These are phyloP conservation scores for Polylopha cassiicola DNA, from an alignment of 2,888 invertebrate species.

Conservation along the genomic window DNA sequence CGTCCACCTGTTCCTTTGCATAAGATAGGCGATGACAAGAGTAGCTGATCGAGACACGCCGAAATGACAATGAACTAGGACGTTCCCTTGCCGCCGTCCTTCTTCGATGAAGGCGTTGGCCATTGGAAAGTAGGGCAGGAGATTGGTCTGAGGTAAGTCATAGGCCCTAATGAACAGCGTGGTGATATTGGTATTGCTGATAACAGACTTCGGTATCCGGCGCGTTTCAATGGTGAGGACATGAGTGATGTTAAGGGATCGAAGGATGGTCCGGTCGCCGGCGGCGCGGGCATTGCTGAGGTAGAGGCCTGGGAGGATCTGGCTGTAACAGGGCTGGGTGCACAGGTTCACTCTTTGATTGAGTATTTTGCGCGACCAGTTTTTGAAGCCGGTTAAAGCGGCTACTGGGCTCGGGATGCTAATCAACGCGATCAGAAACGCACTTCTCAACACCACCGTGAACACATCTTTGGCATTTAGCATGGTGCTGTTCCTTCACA, in stretches of 20 bases:
- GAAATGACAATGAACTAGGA: slow-evolving; percentile 96
- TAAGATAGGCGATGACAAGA: slow-evolving; percentile 95
- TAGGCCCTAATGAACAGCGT: slow-evolving; percentile 70
- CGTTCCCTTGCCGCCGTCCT: slow-evolving; percentile 80
- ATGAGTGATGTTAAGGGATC: slow-evolving; percentile 64
- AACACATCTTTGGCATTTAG: slow-evolving; percentile 41
- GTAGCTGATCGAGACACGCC: slow-evolving; percentile 97
- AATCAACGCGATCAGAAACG: slow-evolving; percentile 55
- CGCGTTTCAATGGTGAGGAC: slow-evolving; percentile 68
- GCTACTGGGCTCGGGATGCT: slow-evolving; percentile 55
- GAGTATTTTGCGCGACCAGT: slow-evolving; percentile 57
- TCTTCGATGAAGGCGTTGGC: slow-evolving; percentile 71
- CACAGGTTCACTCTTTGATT: slow-evolving; percentile 63
- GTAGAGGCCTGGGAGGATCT: slow-evolving; percentile 60
- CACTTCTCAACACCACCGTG: slow-evolving; percentile 58
- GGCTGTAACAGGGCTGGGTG: slow-evolving; percentile 61
- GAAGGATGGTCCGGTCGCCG: slow-evolving; percentile 49
- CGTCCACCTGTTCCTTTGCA: slow-evolving; percentile 89
- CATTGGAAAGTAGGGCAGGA: slow-evolving; percentile 70
- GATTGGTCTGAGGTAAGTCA: slow-evolving; percentile 62
- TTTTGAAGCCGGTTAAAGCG: slow-evolving; percentile 51
- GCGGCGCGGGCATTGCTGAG: slow-evolving; percentile 68
- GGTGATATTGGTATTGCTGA: slow-evolving; percentile 52
- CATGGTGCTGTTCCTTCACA: slow-evolving; percentile 37
- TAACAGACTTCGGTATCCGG: slow-evolving; percentile 57